A percentile compares a stretch with the other conserved stretches of the same genome.
Evolutionary conservation across 2,888 invertebrate genomes (phyloP).

Genomic region (Drosophila neonasuta): DNA sequence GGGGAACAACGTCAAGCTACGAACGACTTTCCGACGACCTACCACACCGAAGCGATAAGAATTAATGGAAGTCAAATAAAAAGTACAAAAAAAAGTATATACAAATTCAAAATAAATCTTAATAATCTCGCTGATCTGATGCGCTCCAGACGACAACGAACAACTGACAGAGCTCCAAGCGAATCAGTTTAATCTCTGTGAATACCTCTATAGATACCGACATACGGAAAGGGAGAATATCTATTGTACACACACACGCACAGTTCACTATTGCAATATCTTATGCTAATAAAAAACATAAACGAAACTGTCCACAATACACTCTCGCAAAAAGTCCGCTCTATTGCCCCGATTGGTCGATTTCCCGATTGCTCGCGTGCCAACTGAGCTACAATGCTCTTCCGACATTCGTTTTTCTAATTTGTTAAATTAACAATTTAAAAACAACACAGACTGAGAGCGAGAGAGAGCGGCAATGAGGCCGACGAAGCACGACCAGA

Average conservation of each 20-base stretch:
- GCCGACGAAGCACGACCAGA: constrained; percentile 1
- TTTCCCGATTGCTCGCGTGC: constrained; percentile 15
- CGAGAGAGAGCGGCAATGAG: constrained; percentile 7
- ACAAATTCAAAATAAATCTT: constrained; percentile 17
- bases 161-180: constrained; percentile 28
- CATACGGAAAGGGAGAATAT: constrained; percentile 18
- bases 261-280: constrained; percentile 44
- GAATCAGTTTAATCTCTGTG: constrained; percentile 31
- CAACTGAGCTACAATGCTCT: constrained; percentile 5
- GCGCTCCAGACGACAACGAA: constrained; percentile 32
- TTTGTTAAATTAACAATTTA: constrained; percentile 40
- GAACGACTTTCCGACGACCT: constrained; percentile 40
- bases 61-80: constrained; percentile 27
- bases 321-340: constrained; percentile 20
- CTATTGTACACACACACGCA: constrained; percentile 3
- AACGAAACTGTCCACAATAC: constrained; percentile 29
- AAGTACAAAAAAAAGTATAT: not conserved
- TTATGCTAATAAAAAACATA: constrained; percentile 65
- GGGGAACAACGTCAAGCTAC: constrained; percentile 9
- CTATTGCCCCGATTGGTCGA: not conserved
- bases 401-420: constrained; percentile 22
- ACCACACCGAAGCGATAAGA: constrained; percentile 46
- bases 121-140: constrained; percentile 48
- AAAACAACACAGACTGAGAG: constrained; percentile 8
- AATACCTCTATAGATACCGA: constrained; percentile 8